Evolutionary conservation across 2,797 vertebrate species (phyloP), one percentile per base, ranked within the genome.

Genomic region (Tolypeutes matacus): DNA sequence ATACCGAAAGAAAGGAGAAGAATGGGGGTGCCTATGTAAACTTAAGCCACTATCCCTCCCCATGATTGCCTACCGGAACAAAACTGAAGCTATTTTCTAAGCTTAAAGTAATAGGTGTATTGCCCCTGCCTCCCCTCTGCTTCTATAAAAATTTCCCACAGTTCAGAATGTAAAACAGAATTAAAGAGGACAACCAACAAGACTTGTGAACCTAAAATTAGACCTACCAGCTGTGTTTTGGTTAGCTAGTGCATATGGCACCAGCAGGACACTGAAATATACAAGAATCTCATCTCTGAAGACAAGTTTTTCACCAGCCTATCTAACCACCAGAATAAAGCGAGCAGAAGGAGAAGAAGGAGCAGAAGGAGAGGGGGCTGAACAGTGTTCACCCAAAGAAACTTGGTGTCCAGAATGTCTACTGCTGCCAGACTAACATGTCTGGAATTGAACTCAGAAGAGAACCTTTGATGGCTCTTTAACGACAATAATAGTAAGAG

Each of bases 341-440:
- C 23, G 83, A 18, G 7, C 87, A 90, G 86, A 42, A 76, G 91
- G 80, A 96, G 18, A 96, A 97, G 94, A 95, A 96, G 91, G 80
- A 96, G 23, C 96, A 97, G 94, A 95, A 96, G 96, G 85, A 90
- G 89, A 95, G 96, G 93, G 80, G 96, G 97, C 62, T 91, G 93
- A 93, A 65, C 70, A 96, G 88, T 91, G 90, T 92, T 76, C 76
- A 96, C 91, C 78, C 73, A 84, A 89, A 95, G 86, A 94, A 95
- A 83, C 73, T 76, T 89, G 58, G 62, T 91, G 83, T 91, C 94
- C 90, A 93, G 93, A 95, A 94, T 65, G 70, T 93, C 86, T 82
- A 60, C 67, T 69, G 94, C 88, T 95, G 93, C 81, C 96, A 96
- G 95, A 95, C 93, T 94, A 56, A 89, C 77, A 70, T 88, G 89